Evolutionary conservation across 2,797 vertebrate species (phyloP).

Genomic region (Taeniopygia guttata): DNA sequence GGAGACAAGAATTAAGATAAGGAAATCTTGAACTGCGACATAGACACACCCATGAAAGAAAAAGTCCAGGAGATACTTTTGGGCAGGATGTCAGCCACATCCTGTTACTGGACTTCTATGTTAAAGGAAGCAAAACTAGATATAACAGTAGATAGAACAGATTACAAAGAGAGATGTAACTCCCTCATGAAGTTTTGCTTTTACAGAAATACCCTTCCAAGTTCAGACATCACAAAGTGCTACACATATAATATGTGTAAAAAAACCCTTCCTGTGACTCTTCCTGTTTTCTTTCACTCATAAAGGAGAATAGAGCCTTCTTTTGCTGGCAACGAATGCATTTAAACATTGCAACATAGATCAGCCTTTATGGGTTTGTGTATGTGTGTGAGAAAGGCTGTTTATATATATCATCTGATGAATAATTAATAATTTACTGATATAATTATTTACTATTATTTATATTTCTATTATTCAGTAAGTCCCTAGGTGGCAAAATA

Average conservation of each 20-base stretch:
- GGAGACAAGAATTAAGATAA: not conserved
- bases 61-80: not conserved
- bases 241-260: not conserved
- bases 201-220: not conserved
- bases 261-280: not conserved
- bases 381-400: not conserved
- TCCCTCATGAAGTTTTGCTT: not conserved
- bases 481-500: not conserved
- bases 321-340: not conserved
- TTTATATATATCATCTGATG: not conserved
- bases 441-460: slow-evolving; percentile 9
- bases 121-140: not conserved
- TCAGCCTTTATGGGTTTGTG: not conserved
- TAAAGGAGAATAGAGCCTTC: not conserved
- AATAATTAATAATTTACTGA: not conserved
- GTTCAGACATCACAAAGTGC: not conserved
- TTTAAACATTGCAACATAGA: not conserved
- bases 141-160: not conserved
- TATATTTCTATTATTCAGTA: not conserved
- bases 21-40: not conserved
- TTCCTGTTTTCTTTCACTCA: not conserved
- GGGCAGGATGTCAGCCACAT: not conserved
- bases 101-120: not conserved
- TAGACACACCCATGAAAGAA: not conserved
- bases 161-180: not conserved